A percentile compares a stretch with the other conserved stretches of the same genome.
Conservation (phyloP, 2,888 invertebrate species). For the Digitonthophagus gazella region DNA sequence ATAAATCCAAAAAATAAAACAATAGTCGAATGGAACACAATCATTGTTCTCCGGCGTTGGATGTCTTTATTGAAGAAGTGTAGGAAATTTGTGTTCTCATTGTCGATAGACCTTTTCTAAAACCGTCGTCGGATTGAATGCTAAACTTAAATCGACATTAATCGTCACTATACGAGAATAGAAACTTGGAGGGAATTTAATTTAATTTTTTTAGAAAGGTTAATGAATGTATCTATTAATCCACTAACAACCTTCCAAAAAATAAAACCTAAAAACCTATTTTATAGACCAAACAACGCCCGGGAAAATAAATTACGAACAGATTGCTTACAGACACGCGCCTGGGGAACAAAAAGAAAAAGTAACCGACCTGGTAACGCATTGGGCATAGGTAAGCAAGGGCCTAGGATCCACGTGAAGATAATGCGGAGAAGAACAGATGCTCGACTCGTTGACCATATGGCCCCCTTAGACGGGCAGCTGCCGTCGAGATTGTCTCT, state of each 20-base stretch:
- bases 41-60: neutral
- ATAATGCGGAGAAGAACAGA: conserved; percentile 25
- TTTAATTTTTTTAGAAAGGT: too few relatives aligned
- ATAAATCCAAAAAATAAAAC: neutral
- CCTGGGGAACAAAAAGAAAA: neutral
- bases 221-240: too few relatives aligned
- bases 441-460: conserved; percentile 34
- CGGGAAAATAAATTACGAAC: neutral
- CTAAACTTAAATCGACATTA: too few relatives aligned
- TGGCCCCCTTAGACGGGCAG: conserved; percentile 30
- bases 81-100: neutral
- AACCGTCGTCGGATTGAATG: neutral
- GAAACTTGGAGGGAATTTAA: too few relatives aligned
- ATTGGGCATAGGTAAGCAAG: neutral
- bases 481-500: conserved; percentile 33
- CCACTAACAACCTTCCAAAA: neutral
- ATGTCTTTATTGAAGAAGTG: neutral
- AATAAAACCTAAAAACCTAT: neutral
- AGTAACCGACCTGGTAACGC: neutral
- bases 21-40: neutral
- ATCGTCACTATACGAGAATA: too few relatives aligned
- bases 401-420: conserved; percentile 1
- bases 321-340: neutral
- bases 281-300: neutral
- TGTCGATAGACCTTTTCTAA: neutral